Conservation (phyloP, 2,797 vertebrate species). For the Takifugu ocellatus region DNA sequence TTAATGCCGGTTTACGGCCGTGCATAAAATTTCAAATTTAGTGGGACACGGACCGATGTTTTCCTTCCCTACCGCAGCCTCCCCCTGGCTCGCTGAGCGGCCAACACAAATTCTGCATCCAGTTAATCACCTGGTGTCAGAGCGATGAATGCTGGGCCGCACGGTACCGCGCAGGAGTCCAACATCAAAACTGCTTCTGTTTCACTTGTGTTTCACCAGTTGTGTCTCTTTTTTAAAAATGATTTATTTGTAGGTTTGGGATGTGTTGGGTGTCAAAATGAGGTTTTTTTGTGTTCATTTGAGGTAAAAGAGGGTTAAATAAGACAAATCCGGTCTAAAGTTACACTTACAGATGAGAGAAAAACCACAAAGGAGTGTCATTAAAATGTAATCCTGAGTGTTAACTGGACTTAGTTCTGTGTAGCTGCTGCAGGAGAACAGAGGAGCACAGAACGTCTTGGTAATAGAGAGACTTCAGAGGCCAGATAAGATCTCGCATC, state of each 20-base stretch:
- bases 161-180: neutral
- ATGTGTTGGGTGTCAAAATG: no score
- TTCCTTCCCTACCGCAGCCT: conserved; percentile 59
- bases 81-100: conserved; percentile 27
- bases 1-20: conserved; percentile 16
- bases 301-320: no score
- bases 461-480: conserved; percentile 45
- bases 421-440: conserved; percentile 53
- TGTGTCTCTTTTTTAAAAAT: no score
- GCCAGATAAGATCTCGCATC: conserved; percentile 68
- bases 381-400: no score
- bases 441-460: conserved; percentile 50
- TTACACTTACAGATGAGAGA: no score
- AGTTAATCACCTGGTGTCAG: conserved; percentile 52
- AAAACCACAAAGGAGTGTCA: no score
- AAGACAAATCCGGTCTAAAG: no score
- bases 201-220: no score
- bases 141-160: conserved; percentile 25
- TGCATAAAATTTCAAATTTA: conserved; percentile 26
- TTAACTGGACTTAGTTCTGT: conserved; percentile 2
- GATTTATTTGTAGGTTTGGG: no score
- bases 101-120: conserved; percentile 59
- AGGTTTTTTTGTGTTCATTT: no score
- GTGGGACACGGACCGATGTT: conserved; percentile 46
- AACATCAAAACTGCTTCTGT: no score